phyloP scores from a whole-genome alignment of 2,113 vertebrate species.

The Lontra canadensis region DNA sequence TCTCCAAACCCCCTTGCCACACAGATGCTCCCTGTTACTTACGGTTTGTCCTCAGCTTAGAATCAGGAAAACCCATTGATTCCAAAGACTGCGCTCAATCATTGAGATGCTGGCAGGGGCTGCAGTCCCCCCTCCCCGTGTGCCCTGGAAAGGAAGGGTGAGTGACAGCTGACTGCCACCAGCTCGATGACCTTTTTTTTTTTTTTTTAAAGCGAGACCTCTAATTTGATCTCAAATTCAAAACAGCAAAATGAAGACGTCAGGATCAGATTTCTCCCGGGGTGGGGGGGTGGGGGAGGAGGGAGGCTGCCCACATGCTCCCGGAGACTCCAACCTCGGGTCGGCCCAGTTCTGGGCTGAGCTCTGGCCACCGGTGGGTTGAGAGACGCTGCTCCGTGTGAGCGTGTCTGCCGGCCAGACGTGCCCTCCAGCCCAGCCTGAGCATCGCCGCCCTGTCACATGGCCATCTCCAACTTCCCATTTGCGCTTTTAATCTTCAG shows the following conservation, averaged over 20 bases:
- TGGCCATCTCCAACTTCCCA: not conserved
- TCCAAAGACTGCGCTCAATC: not conserved
- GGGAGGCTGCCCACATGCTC: fast-evolving
- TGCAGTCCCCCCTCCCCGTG: fast-evolving
- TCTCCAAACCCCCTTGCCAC: not conserved
- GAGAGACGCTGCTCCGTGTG: not conserved
- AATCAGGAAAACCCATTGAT: not conserved
- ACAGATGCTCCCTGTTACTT: not conserved
- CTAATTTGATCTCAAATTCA: constrained; percentile 10
- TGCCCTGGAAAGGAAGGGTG: not conserved
- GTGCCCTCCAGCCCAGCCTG: not conserved
- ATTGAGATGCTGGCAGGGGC: not conserved
- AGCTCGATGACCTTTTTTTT: not conserved
- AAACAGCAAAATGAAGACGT: not conserved
- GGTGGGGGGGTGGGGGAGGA: not conserved
- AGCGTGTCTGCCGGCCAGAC: not conserved
- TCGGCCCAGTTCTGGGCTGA: not conserved
- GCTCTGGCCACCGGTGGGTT: fast-evolving
- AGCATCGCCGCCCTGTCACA: not conserved
- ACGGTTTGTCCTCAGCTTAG: not conserved
- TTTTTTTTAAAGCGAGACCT: not conserved
- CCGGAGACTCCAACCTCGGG: not conserved
- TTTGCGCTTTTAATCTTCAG: not conserved
- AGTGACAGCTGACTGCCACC: no score
- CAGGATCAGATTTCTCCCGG: not conserved